phyloP scores from a whole-genome alignment of 1,140 invertebrate species.

The Tetramorium simillimum region DNA sequence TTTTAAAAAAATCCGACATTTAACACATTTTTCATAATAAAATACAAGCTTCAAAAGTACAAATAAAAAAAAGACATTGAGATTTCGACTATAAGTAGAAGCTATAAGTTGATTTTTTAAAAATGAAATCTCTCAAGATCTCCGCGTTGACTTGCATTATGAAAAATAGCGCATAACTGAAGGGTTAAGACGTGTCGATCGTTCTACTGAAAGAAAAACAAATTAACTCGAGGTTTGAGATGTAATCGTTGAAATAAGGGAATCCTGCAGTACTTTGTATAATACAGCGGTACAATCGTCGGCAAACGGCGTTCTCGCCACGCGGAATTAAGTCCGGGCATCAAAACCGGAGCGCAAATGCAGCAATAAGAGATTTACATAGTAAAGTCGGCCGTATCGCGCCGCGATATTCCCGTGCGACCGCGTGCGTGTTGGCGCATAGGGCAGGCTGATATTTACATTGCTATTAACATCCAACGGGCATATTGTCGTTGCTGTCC shows the following conservation, averaged over 20 bases:
- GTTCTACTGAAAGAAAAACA: background rate
- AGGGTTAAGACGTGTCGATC: background rate
- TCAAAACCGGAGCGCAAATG: slow-evolving; percentile 1
- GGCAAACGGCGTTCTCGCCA: background rate
- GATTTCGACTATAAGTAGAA: no score
- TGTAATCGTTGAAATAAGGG: background rate
- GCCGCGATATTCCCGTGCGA: background rate
- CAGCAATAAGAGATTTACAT: slow-evolving; percentile 59
- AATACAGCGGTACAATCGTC: background rate
- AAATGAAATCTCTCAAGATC: no score
- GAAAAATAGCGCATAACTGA: no score
- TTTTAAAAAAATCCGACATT: no score
- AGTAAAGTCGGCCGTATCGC: slow-evolving; percentile 28
- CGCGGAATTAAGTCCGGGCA: slow-evolving; percentile 28
- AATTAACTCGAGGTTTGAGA: background rate
- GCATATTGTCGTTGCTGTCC: background rate
- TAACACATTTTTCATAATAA: no score
- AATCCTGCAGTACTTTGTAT: background rate
- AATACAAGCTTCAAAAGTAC: no score
- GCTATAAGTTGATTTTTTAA: no score
- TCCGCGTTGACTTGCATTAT: no score
- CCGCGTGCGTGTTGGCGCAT: slow-evolving; percentile 33
- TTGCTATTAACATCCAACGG: slow-evolving; percentile 54
- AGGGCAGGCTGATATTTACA: slow-evolving; percentile 49
- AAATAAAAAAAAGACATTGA: no score